Conservation (phyloP, 2,888 invertebrate genomes). For the Agrypnus murinus region DNA sequence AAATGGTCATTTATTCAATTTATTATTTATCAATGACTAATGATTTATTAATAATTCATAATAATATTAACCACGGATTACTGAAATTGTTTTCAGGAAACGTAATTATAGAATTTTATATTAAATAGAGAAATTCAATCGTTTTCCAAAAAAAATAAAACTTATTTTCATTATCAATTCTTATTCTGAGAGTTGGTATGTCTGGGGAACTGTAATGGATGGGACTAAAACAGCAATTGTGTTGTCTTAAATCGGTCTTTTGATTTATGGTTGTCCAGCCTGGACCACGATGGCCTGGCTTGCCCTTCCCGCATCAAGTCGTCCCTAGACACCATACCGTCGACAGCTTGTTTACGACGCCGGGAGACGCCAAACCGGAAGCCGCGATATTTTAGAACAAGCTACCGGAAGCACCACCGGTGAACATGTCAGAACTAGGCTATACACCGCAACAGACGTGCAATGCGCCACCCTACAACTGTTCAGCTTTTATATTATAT, state of each 20-base stretch:
- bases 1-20: too few species aligned
- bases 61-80: too few species aligned
- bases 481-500: too few species aligned
- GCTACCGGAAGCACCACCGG: constrained; percentile 59
- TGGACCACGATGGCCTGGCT: constrained; percentile 56
- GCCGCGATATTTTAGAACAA: constrained; percentile 63
- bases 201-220: constrained; percentile 61
- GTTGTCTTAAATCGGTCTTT: constrained; percentile 63
- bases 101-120: too few species aligned
- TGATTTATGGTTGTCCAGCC: constrained; percentile 62
- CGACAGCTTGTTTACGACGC: constrained; percentile 65
- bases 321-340: constrained; percentile 57
- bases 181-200: constrained; percentile 35
- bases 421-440: constrained; percentile 54
- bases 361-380: constrained; percentile 62
- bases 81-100: too few species aligned
- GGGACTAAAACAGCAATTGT: constrained; percentile 62
- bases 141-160: constrained; percentile 19
- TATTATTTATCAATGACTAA: too few species aligned
- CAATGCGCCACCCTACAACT: constrained; percentile 17
- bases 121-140: constrained; percentile 10
- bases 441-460: constrained; percentile 41
- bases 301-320: constrained; percentile 53
- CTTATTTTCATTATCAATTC: constrained; percentile 37
- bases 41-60: too few species aligned